These are phyloP conservation scores for Subanguina moxae DNA, from an alignment of 1,140 invertebrate genomes.

Conservation along the genomic window DNA sequence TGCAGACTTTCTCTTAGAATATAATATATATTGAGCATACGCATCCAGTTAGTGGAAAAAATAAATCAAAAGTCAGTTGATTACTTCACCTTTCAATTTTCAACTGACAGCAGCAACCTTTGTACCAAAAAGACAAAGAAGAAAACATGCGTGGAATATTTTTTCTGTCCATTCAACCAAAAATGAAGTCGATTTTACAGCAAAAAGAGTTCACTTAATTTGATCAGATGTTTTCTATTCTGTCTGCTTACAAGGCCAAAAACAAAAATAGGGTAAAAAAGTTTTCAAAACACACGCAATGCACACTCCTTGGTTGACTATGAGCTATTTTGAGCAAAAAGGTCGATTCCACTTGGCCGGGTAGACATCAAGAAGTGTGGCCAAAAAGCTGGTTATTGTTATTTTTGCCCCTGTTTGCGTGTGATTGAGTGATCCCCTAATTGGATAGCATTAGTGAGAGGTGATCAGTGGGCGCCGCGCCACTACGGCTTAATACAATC, in stretches of 20 bases:
- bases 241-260: not conserved
- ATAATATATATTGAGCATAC: too few relatives aligned
- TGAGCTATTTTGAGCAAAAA: not conserved
- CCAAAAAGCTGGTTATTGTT: too few relatives aligned
- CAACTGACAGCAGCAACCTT: not conserved
- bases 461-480: too few relatives aligned
- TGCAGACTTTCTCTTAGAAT: too few relatives aligned
- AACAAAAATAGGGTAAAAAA: not conserved
- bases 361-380: too few relatives aligned
- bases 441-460: too few relatives aligned
- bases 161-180: not conserved
- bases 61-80: not conserved
- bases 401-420: too few relatives aligned
- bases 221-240: not conserved
- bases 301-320: not conserved
- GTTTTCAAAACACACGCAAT: not conserved
- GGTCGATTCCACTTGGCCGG: not conserved
- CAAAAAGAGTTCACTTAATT: not conserved
- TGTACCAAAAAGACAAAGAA: too few relatives aligned
- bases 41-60: too few relatives aligned
- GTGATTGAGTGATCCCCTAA: too few relatives aligned
- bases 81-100: not conserved
- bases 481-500: too few relatives aligned
- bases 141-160: not conserved
- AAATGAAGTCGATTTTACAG: not conserved